Base-by-base conservation (phyloP, 2,888 invertebrate species). In the Phymatocera aterrima region DNA sequence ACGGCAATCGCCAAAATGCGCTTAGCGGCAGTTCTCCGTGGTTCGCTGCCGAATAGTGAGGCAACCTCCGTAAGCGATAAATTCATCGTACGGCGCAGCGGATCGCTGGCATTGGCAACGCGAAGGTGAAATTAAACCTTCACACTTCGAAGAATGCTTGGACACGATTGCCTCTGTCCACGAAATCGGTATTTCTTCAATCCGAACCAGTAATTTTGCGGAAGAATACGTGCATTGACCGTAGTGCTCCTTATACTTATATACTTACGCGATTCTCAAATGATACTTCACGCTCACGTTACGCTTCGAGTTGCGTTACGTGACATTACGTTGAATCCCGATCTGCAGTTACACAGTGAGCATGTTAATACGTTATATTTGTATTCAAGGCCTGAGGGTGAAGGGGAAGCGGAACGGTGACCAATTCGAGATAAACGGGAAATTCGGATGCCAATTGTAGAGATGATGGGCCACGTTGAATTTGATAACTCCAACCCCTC, bases 391-490 rank as follows among this genome's bases (percentile, higher is more conserved):
- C 68, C 46, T 12, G 46, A 68, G 68, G 68, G 40, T 24, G 68
- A 68, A 43, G 28, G 24, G n/a, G 43, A 46, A 43, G 24, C 68
- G 43, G 46, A 68, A 68, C 46, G 68, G 68, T 46, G 12, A 68
- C 68, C 68, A 43, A 68, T 68, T 46, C 68, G 10, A 72, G 72
- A 72, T 72, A 72, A 72, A 72, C 72, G 72, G 48, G 34, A 34
- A 72, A 72, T 72, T 72, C 18, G 31, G 72, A 72, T 48, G 72
- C 34, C 51, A 51, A 72, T 72, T 72, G 48, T 72, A 51, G 48
- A 72, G 51, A 51, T 51, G 72, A 48, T 51, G 48, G 72, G 31
- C 31, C 31, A 51, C 72, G 72, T 72, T 72, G 51, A 48, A 72
- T 72, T 72, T 72, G 48, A 72, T 72, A 51, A 51, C 72, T 51